Conservation (phyloP, 2,797 vertebrate species). For the Pseudochirops corinnae region DNA sequence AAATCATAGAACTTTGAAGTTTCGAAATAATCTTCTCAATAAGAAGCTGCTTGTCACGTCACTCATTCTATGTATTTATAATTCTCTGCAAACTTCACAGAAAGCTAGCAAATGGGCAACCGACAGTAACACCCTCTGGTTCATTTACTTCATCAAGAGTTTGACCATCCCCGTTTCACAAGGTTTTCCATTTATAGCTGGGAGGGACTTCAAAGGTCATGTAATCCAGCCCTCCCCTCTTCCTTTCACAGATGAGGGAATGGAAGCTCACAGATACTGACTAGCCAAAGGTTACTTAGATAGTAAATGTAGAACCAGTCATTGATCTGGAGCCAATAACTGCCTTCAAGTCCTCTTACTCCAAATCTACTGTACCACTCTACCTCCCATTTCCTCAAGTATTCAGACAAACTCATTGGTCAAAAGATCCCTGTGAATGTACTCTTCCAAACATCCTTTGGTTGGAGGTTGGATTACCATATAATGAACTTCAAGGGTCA, state of each 20-base stretch:
- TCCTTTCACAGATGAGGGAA: neutral
- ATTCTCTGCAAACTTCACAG: neutral
- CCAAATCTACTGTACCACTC: neutral
- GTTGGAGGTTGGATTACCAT: neutral
- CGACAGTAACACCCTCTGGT: neutral
- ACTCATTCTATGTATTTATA: neutral
- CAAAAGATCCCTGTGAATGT: neutral
- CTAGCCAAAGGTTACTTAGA: neutral
- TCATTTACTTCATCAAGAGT: neutral
- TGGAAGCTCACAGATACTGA: neutral
- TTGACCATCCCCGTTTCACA: neutral
- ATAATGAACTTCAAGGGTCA: neutral
- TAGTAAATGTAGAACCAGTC: neutral
- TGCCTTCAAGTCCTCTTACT: neutral
- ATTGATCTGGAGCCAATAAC: too few relatives aligned
- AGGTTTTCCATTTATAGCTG: neutral
- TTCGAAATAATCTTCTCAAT: neutral
- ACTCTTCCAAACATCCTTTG: neutral
- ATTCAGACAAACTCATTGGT: neutral
- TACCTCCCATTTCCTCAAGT: neutral
- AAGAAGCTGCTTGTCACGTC: neutral
- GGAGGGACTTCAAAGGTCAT: too few relatives aligned
- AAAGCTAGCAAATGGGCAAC: neutral
- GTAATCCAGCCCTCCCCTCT: neutral
- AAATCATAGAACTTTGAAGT: neutral